Conservation (phyloP, 64 coral and sea anemone genomes). For the Pachyseris speciosa region DNA sequence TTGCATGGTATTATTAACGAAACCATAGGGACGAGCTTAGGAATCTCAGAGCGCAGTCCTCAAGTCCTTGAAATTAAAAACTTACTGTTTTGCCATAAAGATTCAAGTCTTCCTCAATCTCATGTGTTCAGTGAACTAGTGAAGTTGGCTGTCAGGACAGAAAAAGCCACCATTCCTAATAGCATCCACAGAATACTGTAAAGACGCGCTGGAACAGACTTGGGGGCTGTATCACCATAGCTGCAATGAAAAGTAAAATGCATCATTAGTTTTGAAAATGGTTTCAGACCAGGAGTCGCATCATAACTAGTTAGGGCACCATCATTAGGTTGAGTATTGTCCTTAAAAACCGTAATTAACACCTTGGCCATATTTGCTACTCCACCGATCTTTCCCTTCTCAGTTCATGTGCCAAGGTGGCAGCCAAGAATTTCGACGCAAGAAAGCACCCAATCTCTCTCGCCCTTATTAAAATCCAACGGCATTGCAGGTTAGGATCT, state of each 20-base stretch:
- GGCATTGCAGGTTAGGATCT: too few species aligned
- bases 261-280: background rate
- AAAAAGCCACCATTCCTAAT: constrained; percentile 94
- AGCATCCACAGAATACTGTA: constrained; percentile 98
- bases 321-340: too few species aligned
- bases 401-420: too few species aligned
- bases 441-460: too few species aligned
- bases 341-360: too few species aligned
- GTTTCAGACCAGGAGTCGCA: too few species aligned
- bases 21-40: background rate
- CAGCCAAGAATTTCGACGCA: too few species aligned
- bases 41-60: too few species aligned
- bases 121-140: constrained; percentile 84
- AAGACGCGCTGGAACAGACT: constrained; percentile 85
- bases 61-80: background rate
- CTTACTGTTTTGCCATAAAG: constrained; percentile 89
- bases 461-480: too few species aligned
- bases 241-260: constrained; percentile 30
- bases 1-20: background rate
- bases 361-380: too few species aligned
- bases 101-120: constrained; percentile 89
- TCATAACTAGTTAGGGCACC: too few species aligned
- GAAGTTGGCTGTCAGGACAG: constrained; percentile 96
- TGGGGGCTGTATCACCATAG: constrained; percentile 93
- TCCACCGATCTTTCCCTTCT: too few species aligned